Evolutionary conservation across 2,888 invertebrate species (phyloP).

Genomic region (Drosophila nigricruria): DNA sequence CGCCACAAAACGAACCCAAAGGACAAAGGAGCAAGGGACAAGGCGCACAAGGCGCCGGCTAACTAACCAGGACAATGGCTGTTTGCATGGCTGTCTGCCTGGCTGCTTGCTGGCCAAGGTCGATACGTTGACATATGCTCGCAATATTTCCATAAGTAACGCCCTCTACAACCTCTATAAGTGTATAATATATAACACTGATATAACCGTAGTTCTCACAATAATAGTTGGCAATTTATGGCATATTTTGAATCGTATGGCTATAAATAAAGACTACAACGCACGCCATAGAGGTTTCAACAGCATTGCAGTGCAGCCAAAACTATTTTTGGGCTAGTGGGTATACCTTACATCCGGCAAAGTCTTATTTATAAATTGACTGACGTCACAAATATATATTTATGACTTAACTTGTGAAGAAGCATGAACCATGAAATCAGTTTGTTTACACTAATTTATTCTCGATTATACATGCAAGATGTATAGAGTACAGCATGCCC

Average conservation of each 20-base stretch:
- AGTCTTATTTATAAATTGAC: neutral
- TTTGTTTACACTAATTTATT: neutral
- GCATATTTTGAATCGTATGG: conserved; percentile 9
- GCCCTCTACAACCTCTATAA: neutral
- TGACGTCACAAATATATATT: conserved; percentile 18
- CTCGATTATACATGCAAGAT: too few species aligned
- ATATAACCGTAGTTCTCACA: conserved; percentile 7
- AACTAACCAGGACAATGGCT: conserved; percentile 52
- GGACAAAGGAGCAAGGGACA: neutral
- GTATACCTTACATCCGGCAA: neutral
- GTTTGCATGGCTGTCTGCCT: neutral
- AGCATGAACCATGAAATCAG: neutral
- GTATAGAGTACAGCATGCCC: neutral
- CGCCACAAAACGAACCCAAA: neutral
- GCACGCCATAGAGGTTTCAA: conserved; percentile 30
- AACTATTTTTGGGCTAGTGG: conserved; percentile 20
- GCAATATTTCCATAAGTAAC: conserved; percentile 39
- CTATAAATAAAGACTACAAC: conserved; percentile 45
- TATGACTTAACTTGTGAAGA: neutral
- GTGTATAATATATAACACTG: neutral
- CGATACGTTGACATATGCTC: conserved; percentile 36
- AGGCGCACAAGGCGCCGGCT: neutral
- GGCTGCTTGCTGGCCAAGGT: conserved; percentile 44
- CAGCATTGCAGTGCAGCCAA: conserved; percentile 13
- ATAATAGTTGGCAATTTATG: conserved; percentile 28